Evolutionary conservation across 2,113 vertebrate genomes (phyloP), one percentile per base, ranked within the genome.

Genomic region (Maccullochella peelii): DNA sequence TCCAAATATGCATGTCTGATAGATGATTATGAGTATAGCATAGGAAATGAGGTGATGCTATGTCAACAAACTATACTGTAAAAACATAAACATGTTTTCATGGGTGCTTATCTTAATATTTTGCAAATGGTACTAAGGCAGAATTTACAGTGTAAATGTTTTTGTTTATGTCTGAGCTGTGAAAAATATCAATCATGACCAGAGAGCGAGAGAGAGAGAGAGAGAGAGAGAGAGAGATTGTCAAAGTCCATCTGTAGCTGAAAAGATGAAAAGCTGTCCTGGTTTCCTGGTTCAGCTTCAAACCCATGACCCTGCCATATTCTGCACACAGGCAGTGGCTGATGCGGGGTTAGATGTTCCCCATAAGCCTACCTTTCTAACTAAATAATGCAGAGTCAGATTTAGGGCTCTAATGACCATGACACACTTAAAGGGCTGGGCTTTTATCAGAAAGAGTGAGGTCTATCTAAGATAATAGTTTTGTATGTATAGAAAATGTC

Each of bases 1-100:
- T 80, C 73, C 79, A 83, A 86, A 91, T 90, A 84, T 89, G 73
- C 82, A 90, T 77, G 59, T 59, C 76, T 90, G 79, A 88, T 82
- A 73, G 72, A 91, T 92, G 84, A 87, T 89, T 88, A 86, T 77
- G 72, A 77, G 65, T 80, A 42, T 67, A 74, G 78, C 33, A 88
- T 70, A 66, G 50, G 63, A 83, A 83, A 89, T 84, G 30, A 84
- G 61, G 79, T 38, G 21, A 44, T 44, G 52, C 72, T 75, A 80
- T 79, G 66, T 81, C 85, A 84, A 81, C 78, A 90, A 76, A 80
- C 74, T 59, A 52, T 77, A 77, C 36, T 71, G 49, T 83, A 50
- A 62, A 82, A 77, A 81, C 50, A 70, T 59, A 44, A 47, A 23
- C 40, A 23, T 49, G 8, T 70, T 71, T 81, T 58, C 30, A 52